A percentile compares a stretch with the other conserved stretches of the same genome.
Conservation (phyloP, 1,140 invertebrate genomes). For the Trachelipus rathkii region DNA sequence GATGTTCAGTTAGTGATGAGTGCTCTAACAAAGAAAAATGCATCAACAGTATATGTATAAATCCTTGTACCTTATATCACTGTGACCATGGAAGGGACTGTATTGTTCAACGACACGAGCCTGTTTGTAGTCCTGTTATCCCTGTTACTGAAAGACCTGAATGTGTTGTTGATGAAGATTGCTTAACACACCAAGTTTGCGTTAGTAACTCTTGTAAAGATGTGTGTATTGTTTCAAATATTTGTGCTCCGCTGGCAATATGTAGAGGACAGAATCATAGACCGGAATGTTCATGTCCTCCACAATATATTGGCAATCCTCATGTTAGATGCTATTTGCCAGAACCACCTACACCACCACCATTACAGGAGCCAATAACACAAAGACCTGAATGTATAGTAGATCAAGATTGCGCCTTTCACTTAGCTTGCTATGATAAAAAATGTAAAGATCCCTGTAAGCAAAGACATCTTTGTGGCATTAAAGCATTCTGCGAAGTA, state of each 20-base stretch:
- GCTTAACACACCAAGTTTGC: conserved; percentile 68
- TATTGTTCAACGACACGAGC: conserved; percentile 70
- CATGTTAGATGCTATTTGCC: conserved; percentile 38
- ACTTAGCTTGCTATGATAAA: conserved; percentile 52
- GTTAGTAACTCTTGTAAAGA: conserved; percentile 63
- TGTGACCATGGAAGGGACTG: conserved; percentile 75
- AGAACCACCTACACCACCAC: conserved; percentile 64
- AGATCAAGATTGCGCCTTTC: conserved; percentile 48
- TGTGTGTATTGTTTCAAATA: conserved; percentile 68
- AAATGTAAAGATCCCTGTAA: conserved; percentile 61
- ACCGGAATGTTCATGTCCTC: conserved; percentile 56
- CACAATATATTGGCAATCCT: conserved; percentile 49
- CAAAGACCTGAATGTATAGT: conserved; percentile 60
- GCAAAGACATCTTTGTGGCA: conserved; percentile 59
- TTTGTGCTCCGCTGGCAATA: conserved; percentile 70
- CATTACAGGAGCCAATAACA: conserved; percentile 58
- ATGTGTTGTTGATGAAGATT: conserved; percentile 55
- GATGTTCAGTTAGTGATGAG: conserved; percentile 45
- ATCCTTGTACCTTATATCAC: conserved; percentile 56
- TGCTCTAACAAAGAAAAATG: conserved; percentile 49
- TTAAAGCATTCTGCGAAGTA: conserved; percentile 70
- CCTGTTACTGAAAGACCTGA: conserved; percentile 66
- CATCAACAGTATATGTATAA: conserved; percentile 48
- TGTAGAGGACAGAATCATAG: conserved; percentile 77
- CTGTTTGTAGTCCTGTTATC: conserved; percentile 70